Base-by-base conservation (phyloP, 2,888 invertebrate species). In the Leptopilina syphax region DNA sequence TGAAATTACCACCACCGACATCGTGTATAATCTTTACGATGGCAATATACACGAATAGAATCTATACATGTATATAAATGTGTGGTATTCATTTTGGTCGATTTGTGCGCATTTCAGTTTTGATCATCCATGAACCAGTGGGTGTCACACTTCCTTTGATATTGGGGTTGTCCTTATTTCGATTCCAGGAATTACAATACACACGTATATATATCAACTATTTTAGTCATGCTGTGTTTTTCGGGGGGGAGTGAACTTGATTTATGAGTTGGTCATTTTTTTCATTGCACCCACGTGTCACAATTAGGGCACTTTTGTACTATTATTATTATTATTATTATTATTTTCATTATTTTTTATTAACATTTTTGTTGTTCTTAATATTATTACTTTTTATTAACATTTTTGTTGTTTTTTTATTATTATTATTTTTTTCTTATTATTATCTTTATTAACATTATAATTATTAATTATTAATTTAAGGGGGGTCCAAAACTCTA, bases 11-110 rank as follows among this genome's bases (percentile, higher is more conserved):
- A 65, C 65, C 41, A 65, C 65, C 27, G 8, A 7, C 44, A 10
- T 73, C 73, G 70, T 65, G 60, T 79, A 76, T 65, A 65, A 50
- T 79, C 73, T 79, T 79, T 79, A 73, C 50, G 73, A 73, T 68
- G 27, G 44, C 79, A 54, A 79, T 76, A 34, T 27, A 65, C 65
- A 47, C 9, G 47, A 47, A 50, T 50, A 12, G 50, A 10, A 50
- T 0, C 10, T 10, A 18, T 18, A 18, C 18, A 47, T 47, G 0
- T 50, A 12, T 50, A 50, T 50, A 50, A 10, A 50, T 50, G 12
- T 79, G 65, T 57, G 47, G 70, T 60, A 79, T 79, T 79, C 79
- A 79, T 73, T 34, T 50, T 78, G 78, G 63, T 12, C 70, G 70
- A 78, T 78, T 78, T 70, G 44, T 63, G 57, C 78, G 67, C 50